A percentile compares a stretch with the other conserved stretches of the same genome.
Evolutionary conservation across 2,113 vertebrate species (phyloP).

Genomic region (Sula dactylatra): DNA sequence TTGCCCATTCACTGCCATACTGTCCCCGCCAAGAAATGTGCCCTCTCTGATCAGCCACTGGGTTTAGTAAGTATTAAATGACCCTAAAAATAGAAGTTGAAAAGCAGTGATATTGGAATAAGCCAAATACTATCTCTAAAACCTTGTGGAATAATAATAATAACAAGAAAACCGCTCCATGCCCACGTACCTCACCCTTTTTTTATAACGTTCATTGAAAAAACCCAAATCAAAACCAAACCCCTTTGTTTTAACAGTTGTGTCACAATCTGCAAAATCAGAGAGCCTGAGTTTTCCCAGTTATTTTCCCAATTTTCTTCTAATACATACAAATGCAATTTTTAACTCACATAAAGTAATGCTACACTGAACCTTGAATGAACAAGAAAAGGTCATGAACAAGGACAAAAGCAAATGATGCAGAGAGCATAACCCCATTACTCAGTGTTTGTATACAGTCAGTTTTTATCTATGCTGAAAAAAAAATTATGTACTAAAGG

Average conservation of each 20-base stretch:
- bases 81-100: background rate
- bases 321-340: background rate
- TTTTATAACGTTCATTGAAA: background rate
- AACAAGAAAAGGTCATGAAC: constrained; percentile 16
- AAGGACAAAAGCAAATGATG: constrained; percentile 17
- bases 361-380: background rate
- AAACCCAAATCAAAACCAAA: too few relatives aligned
- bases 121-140: background rate
- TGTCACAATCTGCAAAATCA: background rate
- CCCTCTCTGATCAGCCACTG: background rate
- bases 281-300: background rate
- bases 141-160: background rate
- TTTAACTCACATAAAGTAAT: background rate
- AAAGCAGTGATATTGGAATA: background rate
- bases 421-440: background rate
- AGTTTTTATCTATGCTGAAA: background rate
- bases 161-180: background rate
- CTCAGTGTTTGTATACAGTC: background rate
- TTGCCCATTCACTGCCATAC: background rate
- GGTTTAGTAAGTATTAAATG: background rate
- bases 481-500: background rate
- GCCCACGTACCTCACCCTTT: background rate
- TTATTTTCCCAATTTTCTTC: background rate
- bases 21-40: background rate
- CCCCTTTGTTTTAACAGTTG: background rate